Evolutionary conservation across 2,797 vertebrate genomes (phyloP), one percentile per base, ranked within the genome.

Genomic region (Falco rusticolus): DNA sequence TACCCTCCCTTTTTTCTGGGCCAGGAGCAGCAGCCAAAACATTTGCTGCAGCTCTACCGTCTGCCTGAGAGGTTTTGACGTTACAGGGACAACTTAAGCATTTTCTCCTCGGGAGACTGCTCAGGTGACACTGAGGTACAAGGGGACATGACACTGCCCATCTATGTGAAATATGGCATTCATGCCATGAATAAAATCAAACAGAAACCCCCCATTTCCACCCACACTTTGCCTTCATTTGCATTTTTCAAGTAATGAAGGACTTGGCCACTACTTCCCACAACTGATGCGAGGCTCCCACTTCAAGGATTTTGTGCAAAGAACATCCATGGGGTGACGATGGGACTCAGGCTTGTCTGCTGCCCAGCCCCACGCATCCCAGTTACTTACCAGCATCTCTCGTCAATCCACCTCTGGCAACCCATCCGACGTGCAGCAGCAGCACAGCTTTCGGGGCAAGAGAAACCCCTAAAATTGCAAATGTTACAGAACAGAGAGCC

Each of bases 211-310:
- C n/a, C 16, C 8, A 3, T n/a, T 51, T 31, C 24, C 28, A 56
- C 65, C 54, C 20, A 34, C 31, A 1, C 10, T 64, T 53, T 28
- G 26, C 50, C 39, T 47, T 41, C 63, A 34, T 7, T 0, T 14
- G 9, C 14, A 5, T 57, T 88, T 50, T 61, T 11, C 34, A n/a
- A 56, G 21, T 10, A n/a, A 61, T 0, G 4, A 78, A 78, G 45
- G 65, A 47, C 65, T n/a, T 3, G 0, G 21, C 21, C 6, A 1
- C 10, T 0, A 2, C 34, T 61, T 65, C 41, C 47, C 66, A 39
- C 53, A 28, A 16, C 47, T 2, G 57, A 37, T 16, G 59, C 2
- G 31, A 48, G 29, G 19, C 10, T 63, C 59, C 28, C 28, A 12
- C 25, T n/a, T 21, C 72, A 59, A 39, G 45, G 66, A 16, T 54